Evolutionary conservation across 1,140 invertebrate genomes (phyloP).

Genomic region (Stegodyphus mimosarum): DNA sequence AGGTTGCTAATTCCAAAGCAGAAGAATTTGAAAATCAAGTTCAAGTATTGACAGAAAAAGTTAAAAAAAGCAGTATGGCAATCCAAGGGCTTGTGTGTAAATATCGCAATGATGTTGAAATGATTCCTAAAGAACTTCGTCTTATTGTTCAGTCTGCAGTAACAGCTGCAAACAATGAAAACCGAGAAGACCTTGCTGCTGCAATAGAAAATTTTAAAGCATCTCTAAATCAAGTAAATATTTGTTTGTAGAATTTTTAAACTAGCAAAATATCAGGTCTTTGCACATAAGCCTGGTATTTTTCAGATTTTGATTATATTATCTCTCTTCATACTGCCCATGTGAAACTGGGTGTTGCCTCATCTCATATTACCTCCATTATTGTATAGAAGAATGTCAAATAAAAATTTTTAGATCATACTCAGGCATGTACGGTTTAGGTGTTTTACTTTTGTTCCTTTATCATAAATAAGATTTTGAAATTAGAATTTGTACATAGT

Average conservation of each 20-base stretch:
- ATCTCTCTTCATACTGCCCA: too few species aligned
- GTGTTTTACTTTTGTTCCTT: too few species aligned
- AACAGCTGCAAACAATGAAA: slow-evolving; percentile 25
- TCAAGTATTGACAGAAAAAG: slow-evolving; percentile 11
- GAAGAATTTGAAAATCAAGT: slow-evolving; percentile 3
- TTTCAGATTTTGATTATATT: too few species aligned
- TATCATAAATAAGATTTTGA: too few species aligned
- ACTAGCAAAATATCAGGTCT: not conserved
- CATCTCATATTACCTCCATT: too few species aligned
- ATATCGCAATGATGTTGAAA: slow-evolving; percentile 27
- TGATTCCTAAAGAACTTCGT: slow-evolving; percentile 24
- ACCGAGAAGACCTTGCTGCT: not conserved
- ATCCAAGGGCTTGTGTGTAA: slow-evolving; percentile 28
- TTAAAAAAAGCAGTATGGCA: slow-evolving; percentile 21
- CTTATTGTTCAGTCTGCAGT: slow-evolving; percentile 20
- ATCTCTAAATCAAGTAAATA: slow-evolving; percentile 26
- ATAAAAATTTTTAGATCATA: too few species aligned
- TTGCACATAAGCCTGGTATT: too few species aligned
- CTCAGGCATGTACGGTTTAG: too few species aligned
- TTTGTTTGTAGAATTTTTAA: not conserved
- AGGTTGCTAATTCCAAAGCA: not conserved
- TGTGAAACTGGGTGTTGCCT: too few species aligned
- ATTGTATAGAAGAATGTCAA: too few species aligned
- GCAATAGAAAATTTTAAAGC: slow-evolving; percentile 26
- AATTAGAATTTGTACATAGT: too few species aligned